Evolutionary conservation across 2,113 vertebrate genomes (phyloP).

Genomic region (Cromileptes altivelis): DNA sequence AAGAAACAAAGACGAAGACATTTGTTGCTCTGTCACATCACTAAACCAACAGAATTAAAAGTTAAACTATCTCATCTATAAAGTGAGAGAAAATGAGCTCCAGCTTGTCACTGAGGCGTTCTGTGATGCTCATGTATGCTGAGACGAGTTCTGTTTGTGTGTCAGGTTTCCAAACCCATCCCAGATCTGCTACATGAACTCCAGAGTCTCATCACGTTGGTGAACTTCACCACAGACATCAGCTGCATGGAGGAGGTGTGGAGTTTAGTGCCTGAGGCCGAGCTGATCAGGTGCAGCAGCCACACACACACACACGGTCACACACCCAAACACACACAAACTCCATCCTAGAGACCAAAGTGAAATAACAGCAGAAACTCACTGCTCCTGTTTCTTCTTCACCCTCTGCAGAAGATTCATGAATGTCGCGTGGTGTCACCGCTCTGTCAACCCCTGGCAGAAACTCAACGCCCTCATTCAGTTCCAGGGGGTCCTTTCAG

Average conservation of each 20-base stretch:
- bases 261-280: not conserved
- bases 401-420: not conserved
- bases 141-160: not conserved
- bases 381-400: not conserved
- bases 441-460: not conserved
- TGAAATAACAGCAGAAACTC: not conserved
- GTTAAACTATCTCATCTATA: too few relatives aligned
- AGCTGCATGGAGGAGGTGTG: not conserved
- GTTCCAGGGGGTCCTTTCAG: not conserved
- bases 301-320: not conserved
- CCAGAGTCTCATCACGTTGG: not conserved
- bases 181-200: conserved; percentile 2
- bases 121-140: too few relatives aligned
- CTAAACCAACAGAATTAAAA: not conserved
- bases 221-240: not conserved
- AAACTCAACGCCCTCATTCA: not conserved
- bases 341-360: not conserved
- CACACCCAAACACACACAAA: not conserved
- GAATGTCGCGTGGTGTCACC: not conserved
- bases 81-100: too few relatives aligned
- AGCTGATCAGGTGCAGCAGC: conserved; percentile 5
- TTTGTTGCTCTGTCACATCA: too few relatives aligned
- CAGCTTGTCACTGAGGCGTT: too few relatives aligned
- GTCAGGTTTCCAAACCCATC: not conserved
- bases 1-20: not conserved